Conservation (phyloP, 2,888 invertebrate genomes). For the Sclerodermus sp. region DNA sequence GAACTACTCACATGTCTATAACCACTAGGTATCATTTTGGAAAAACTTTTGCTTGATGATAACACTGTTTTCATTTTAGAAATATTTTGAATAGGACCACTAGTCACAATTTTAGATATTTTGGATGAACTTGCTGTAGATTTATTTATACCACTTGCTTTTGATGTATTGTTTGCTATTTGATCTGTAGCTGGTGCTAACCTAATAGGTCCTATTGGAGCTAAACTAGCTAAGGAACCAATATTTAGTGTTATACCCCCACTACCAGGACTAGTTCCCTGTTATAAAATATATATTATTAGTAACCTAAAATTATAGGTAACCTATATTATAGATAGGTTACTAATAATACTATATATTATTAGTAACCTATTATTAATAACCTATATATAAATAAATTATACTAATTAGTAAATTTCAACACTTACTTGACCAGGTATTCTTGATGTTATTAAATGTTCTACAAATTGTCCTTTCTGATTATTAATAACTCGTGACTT, state of each 20-base stretch:
- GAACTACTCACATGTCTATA: conserved; percentile 35
- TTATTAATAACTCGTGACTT: conserved; percentile 35
- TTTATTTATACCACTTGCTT: conserved; percentile 15
- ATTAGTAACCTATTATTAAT: not conserved
- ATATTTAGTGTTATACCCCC: conserved; percentile 56
- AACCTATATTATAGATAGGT: not conserved
- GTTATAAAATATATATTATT: conserved; percentile 17
- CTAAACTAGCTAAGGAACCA: conserved; percentile 54
- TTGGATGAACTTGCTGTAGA: conserved; percentile 25
- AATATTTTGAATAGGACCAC: conserved; percentile 26
- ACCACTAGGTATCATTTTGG: conserved; percentile 34
- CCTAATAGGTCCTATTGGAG: conserved; percentile 54
- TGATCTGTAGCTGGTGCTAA: conserved; percentile 38
- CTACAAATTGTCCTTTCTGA: conserved; percentile 39
- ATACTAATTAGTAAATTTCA: not conserved
- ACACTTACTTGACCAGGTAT: conserved; percentile 37
- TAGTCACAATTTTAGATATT: conserved; percentile 36
- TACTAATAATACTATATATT: not conserved
- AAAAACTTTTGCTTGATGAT: conserved; percentile 36
- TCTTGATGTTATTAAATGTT: conserved; percentile 38
- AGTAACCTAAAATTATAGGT: not conserved
- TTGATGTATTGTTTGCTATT: conserved; percentile 14
- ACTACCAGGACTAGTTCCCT: conserved; percentile 32
- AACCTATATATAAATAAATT: not conserved
- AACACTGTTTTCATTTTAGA: conserved; percentile 44